Conservation (phyloP, 2,113 vertebrate genomes). For the Protobothrops flavoviridis region DNA sequence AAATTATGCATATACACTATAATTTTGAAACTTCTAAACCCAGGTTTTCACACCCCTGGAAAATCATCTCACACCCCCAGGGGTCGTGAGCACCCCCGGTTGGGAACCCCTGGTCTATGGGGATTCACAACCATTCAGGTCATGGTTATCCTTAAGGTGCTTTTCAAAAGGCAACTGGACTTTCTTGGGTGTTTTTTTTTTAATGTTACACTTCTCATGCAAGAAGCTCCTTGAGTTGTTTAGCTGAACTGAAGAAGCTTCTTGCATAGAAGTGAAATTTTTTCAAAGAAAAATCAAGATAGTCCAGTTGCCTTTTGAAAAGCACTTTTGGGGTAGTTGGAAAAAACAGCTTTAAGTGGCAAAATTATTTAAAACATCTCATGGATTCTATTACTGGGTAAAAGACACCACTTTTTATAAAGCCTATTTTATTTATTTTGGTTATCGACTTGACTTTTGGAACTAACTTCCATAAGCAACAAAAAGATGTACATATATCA, state of each 20-base stretch:
- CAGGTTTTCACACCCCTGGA: too few species aligned
- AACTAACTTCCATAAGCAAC: neutral
- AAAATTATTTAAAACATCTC: neutral
- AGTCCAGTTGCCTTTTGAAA: neutral
- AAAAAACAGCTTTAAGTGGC: neutral
- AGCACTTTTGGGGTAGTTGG: neutral
- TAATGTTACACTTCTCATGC: neutral
- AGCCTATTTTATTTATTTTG: neutral
- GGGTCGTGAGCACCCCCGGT: too few species aligned
- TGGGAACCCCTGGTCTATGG: neutral
- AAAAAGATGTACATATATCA: neutral
- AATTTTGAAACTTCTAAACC: too few species aligned
- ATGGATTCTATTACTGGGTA: neutral
- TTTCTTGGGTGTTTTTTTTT: neutral
- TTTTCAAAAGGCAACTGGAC: neutral
- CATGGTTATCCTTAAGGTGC: neutral
- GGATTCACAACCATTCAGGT: neutral
- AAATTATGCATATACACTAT: too few species aligned
- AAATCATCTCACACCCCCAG: too few species aligned
- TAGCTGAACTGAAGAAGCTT: neutral
- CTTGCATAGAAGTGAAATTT: neutral
- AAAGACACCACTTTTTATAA: neutral
- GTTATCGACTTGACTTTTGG: neutral
- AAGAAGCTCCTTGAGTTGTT: neutral
- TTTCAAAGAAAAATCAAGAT: neutral